phyloP scores from a whole-genome alignment of 2,888 invertebrate species.

The Drosophila borealis region DNA sequence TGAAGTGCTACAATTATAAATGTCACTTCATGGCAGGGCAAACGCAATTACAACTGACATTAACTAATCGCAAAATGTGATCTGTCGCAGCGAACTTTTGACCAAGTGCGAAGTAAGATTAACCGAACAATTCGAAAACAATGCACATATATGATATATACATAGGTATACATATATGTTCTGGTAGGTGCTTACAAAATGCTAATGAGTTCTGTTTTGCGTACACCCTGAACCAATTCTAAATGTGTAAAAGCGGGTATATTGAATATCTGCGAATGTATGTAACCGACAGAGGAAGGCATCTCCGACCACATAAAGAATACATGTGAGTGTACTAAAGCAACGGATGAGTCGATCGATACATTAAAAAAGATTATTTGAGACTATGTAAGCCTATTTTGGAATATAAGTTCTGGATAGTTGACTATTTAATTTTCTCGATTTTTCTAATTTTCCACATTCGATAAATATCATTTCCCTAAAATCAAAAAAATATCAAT shows the following conservation, averaged over 20 bases:
- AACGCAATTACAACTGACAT: slow-evolving; percentile 28
- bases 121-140: slow-evolving; percentile 4
- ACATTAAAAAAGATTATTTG: too few species aligned
- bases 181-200: slow-evolving; percentile 7
- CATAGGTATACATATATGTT: background rate
- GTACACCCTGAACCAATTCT: background rate
- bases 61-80: slow-evolving; percentile 29
- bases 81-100: slow-evolving; percentile 23
- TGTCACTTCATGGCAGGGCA: slow-evolving; percentile 20
- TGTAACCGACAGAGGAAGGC: background rate
- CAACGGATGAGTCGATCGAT: too few species aligned
- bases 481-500: background rate
- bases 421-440: background rate
- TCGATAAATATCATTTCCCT: background rate
- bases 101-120: slow-evolving; percentile 1
- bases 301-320: background rate
- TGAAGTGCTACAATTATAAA: slow-evolving; percentile 24
- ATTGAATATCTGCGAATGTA: background rate
- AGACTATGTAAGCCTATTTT: too few species aligned
- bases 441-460: background rate
- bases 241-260: background rate
- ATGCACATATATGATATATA: background rate
- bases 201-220: slow-evolving; percentile 39
- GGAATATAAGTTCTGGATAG: too few species aligned
- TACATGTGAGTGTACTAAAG: background rate